phyloP scores from a whole-genome alignment of 2,797 vertebrate species.

The Spondyliosoma cantharus region DNA sequence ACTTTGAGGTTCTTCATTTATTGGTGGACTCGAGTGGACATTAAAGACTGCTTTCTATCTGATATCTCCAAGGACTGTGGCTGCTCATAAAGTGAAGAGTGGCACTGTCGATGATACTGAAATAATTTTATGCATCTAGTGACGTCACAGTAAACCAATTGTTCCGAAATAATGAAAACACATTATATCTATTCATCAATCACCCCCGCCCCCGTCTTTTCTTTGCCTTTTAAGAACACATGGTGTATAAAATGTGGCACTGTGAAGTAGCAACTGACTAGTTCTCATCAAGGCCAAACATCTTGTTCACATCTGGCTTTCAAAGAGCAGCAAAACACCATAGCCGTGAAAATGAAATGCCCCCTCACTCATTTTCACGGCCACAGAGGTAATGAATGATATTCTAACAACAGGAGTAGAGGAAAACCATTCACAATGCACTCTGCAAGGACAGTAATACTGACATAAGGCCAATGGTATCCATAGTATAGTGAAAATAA shows the following conservation, averaged over 20 bases:
- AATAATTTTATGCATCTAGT: neutral
- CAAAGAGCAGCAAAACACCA: neutral
- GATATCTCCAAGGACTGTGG: neutral
- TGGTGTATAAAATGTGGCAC: neutral
- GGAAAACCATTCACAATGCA: neutral
- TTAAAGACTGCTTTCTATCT: neutral
- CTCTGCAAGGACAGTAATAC: neutral
- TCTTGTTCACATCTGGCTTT: conserved; percentile 18
- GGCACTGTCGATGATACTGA: too few relatives aligned
- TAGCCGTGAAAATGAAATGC: conserved; percentile 5
- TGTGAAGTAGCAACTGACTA: neutral
- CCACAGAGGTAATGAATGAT: neutral
- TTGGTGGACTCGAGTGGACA: neutral
- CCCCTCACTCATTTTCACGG: neutral
- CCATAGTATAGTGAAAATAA: neutral
- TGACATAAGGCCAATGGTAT: too few relatives aligned
- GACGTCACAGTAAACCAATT: neutral
- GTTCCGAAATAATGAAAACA: neutral
- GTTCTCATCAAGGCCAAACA: neutral
- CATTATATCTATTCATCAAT: neutral
- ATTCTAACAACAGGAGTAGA: neutral
- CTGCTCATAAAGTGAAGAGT: neutral
- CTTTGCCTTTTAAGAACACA: neutral
- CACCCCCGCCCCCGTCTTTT: neutral
- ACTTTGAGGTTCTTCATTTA: neutral